These are phyloP conservation scores for Pollimyrus isidori DNA, from an alignment of 2,113 vertebrate genomes.

Conservation along the genomic window DNA sequence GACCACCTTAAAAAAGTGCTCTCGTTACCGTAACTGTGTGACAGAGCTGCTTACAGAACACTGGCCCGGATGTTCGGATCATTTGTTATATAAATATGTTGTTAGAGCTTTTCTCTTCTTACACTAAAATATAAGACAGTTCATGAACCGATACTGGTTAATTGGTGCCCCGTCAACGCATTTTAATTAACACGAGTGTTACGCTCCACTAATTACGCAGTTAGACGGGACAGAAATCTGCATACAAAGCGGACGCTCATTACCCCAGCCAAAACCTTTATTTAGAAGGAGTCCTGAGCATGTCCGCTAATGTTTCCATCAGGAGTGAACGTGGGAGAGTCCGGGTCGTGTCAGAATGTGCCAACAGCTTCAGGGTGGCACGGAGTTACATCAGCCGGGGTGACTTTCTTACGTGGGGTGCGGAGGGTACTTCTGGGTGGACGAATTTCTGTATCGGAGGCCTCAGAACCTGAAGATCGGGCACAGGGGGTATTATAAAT, in stretches of 20 bases:
- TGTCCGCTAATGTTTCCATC: background rate
- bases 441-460: background rate
- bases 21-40: background rate
- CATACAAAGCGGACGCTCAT: constrained; percentile 1
- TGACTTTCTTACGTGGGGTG: background rate
- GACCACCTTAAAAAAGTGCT: background rate
- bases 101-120: background rate
- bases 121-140: constrained; percentile 14
- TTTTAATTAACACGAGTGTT: constrained; percentile 6
- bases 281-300: background rate
- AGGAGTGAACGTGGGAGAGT: background rate
- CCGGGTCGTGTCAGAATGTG: background rate
- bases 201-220: constrained; percentile 8
- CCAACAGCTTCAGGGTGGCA: background rate
- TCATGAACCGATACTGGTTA: constrained; percentile 11
- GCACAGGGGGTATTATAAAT: background rate
- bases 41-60: constrained; percentile 3
- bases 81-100: constrained; percentile 5
- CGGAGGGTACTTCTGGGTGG: background rate
- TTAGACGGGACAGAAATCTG: constrained; percentile 9
- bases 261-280: background rate
- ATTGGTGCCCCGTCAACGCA: constrained; percentile 1
- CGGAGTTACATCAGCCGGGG: constrained; percentile 16
- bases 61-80: background rate
- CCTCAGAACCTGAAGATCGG: background rate